Conservation (phyloP, 2,113 vertebrate species). For the Rhynchomys soricoides region DNA sequence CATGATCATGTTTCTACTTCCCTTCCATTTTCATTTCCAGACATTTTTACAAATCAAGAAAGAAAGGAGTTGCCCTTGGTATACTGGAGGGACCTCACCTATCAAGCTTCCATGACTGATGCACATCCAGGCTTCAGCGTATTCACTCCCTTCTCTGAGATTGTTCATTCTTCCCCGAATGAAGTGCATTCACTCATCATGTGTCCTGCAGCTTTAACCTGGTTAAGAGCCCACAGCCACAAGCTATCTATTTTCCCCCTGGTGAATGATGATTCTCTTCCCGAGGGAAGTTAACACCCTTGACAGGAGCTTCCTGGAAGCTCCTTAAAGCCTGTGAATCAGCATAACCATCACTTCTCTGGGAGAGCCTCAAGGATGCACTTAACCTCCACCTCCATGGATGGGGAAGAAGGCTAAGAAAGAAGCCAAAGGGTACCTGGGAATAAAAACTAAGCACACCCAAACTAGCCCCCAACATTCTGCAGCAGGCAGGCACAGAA, state of each 20-base stretch:
- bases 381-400: neutral
- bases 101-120: neutral
- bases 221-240: neutral
- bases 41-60: neutral
- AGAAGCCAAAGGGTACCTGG: too few species aligned
- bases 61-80: rapidly evolving
- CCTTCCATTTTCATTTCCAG: neutral
- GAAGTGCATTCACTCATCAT: neutral
- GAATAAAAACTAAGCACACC: neutral
- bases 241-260: constrained; percentile 45
- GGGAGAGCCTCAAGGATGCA: neutral
- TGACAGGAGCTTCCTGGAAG: neutral
- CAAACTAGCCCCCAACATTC: neutral
- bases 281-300: neutral
- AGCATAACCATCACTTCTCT: neutral
- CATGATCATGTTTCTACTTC: neutral
- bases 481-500: neutral
- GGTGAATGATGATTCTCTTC: neutral
- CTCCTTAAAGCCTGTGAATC: neutral
- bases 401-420: neutral
- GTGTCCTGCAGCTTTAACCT: constrained; percentile 19
- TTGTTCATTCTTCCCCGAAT: neutral
- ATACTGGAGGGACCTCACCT: rapidly evolving
- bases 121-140: neutral
- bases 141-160: neutral